Conservation (phyloP, 1,140 invertebrate species). For the Heliconius nattereri region DNA sequence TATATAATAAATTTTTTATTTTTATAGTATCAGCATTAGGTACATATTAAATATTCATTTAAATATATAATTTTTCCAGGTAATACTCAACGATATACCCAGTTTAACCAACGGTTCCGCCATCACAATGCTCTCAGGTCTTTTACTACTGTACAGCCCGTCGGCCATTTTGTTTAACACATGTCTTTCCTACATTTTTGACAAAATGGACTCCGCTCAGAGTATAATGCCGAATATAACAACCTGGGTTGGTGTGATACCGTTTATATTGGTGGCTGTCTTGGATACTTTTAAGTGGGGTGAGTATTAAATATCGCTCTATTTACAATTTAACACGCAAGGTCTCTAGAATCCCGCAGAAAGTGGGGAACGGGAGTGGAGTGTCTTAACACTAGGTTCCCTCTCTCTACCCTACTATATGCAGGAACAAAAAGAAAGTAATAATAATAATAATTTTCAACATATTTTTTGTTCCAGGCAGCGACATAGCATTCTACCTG, state of each 20-base stretch:
- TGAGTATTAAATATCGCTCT: conserved; percentile 56
- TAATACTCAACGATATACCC: conserved; percentile 82
- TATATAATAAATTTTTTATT: not conserved
- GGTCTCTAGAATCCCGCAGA: too few relatives aligned
- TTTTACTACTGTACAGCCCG: conserved; percentile 88
- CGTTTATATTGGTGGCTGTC: conserved; percentile 86
- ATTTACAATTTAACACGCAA: too few relatives aligned
- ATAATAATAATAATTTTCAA: not conserved
- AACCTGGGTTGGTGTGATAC: conserved; percentile 87
- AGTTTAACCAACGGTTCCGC: conserved; percentile 86
- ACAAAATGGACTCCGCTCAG: conserved; percentile 90
- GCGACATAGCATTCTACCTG: conserved; percentile 84
- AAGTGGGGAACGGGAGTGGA: too few relatives aligned
- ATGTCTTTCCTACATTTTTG: conserved; percentile 90
- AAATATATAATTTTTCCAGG: conserved; percentile 52
- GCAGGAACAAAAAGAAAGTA: too few relatives aligned
- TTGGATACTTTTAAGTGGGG: conserved; percentile 87
- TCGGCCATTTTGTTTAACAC: conserved; percentile 89
- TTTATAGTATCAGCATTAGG: too few relatives aligned
- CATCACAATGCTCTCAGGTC: conserved; percentile 84
- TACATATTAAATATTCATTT: not conserved
- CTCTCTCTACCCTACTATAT: too few relatives aligned
- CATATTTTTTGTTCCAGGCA: conserved; percentile 75
- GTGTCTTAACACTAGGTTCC: too few relatives aligned
- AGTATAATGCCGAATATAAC: conserved; percentile 89